Conservation (phyloP, 2,888 invertebrate genomes). For the Phortica magna region DNA sequence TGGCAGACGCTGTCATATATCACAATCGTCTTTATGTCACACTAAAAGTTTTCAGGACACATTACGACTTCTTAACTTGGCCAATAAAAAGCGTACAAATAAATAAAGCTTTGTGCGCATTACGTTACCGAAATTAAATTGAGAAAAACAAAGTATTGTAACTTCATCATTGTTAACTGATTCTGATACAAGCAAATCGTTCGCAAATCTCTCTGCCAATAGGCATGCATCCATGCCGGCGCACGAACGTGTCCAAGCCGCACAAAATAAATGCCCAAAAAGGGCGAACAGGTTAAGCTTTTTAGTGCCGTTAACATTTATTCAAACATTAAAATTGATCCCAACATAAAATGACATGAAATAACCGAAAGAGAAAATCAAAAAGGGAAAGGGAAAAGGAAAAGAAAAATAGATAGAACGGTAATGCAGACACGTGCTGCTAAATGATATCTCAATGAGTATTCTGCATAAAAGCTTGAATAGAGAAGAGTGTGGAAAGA, state of each 20-base stretch:
- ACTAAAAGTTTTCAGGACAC: no score
- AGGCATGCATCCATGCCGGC: background rate
- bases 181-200: slow-evolving; percentile 29
- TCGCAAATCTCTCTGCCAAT: slow-evolving; percentile 15
- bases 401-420: background rate
- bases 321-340: slow-evolving; percentile 29
- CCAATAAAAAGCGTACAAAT: slow-evolving; percentile 1
- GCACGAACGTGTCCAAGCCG: background rate
- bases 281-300: background rate
- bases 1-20: no score
- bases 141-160: no score
- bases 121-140: no score
- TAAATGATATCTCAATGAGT: slow-evolving; percentile 3
- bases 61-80: background rate
- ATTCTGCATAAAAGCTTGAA: background rate
- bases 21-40: no score
- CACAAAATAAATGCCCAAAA: background rate
- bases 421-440: slow-evolving; percentile 24
- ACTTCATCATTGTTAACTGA: slow-evolving; percentile 27
- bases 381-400: background rate
- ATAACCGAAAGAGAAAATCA: background rate
- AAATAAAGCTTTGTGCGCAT: background rate
- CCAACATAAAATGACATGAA: slow-evolving; percentile 15
- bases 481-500: background rate
- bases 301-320: slow-evolving; percentile 20